phyloP scores from a whole-genome alignment of 2,888 invertebrate species.

The Cephus sareptanus region DNA sequence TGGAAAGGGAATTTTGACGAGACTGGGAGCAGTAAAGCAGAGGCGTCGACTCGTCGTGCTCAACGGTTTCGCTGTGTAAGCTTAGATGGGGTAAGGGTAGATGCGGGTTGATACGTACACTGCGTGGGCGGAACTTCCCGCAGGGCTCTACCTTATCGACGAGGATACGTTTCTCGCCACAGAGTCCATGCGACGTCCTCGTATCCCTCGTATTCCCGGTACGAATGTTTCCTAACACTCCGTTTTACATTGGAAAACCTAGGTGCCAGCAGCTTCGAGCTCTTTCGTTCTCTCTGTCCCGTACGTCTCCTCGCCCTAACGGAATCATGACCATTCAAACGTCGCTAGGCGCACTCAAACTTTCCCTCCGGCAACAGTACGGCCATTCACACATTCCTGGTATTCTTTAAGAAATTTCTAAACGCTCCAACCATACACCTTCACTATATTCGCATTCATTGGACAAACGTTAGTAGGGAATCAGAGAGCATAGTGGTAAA shows the following conservation, averaged over 20 bases:
- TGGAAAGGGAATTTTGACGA: not conserved
- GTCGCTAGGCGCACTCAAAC: not conserved
- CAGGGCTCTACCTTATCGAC: not conserved
- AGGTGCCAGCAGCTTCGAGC: not conserved
- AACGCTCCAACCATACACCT: not conserved
- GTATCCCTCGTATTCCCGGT: not conserved
- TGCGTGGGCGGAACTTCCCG: not conserved
- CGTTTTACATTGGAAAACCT: not conserved
- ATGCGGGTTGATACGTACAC: not conserved
- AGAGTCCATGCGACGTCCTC: not conserved
- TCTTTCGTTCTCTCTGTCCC: not conserved
- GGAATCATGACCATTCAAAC: not conserved
- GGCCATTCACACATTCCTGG: not conserved
- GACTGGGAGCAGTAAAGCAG: not conserved
- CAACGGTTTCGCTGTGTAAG: not conserved
- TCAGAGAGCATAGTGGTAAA: not conserved
- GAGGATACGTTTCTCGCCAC: not conserved
- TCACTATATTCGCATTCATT: not conserved
- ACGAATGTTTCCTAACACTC: not conserved
- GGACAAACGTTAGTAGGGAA: not conserved
- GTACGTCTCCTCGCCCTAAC: not conserved
- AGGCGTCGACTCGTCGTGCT: not conserved
- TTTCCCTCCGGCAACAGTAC: not conserved
- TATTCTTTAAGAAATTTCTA: not conserved
- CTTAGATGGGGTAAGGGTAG: not conserved